Evolutionary conservation across 2,797 vertebrate species (phyloP), one percentile per base, ranked within the genome.

Genomic region (Balearica regulorum): DNA sequence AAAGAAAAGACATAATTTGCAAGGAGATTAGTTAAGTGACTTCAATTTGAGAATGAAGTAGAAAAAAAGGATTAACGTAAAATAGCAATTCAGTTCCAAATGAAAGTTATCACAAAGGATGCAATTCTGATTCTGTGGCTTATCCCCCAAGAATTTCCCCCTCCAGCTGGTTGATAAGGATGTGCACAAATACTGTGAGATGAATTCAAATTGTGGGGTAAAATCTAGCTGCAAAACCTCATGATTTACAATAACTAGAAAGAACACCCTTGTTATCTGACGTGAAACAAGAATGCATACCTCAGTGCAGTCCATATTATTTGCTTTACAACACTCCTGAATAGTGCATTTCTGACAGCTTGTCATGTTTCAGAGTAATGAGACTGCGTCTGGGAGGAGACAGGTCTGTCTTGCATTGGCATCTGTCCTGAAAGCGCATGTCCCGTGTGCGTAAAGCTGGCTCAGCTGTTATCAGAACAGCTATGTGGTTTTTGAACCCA

Each of bases 391-490:
- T 35, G 76, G 37, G 20, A 84, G 24, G 33, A 43, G 26, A 61
- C 1, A 70, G 35, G 6, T 61, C 14, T 1, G 1, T 55, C 22
- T 87, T 75, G 13, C 54, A 26, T 15, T 0, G 5, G 7, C 13
- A 25, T 41, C 8, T 90, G 6, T 65, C 68, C 57, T 62, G 39
- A 78, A 94, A 86, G 24, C 5, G 3, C 8, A 4, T 2, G 6
- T 39, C 62, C 33, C 3, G 0, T 28, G 6, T 61, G 22, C 2
- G 0, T 62, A 61, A 61, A 80, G 17, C 22, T 1, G 1, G 16
- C 14, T 24, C 37, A 79, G 41, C 13, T 84, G 6, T 57, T 44
- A 33, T 21, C 62, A 72, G 39, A 84, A 71, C 29, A 90, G 6
- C 18, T 65, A 6, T 21, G 11, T 13, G 21, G 21, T 37, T 35